These are phyloP conservation scores for Argyresthia goedartella DNA, from an alignment of 2,888 invertebrate genomes.

Conservation along the genomic window DNA sequence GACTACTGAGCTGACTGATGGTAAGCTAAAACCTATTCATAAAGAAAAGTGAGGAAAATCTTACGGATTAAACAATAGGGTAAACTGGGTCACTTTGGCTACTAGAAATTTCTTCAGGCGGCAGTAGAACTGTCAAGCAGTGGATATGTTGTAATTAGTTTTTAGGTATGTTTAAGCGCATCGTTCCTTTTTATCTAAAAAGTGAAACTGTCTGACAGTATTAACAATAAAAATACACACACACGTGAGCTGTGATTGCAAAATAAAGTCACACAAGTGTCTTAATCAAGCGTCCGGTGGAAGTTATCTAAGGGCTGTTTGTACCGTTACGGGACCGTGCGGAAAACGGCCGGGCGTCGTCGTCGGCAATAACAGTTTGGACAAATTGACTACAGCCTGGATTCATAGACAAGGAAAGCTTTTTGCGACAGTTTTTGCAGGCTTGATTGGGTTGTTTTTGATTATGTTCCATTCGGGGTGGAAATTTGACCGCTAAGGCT, in stretches of 20 bases:
- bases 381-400: constrained; percentile 41
- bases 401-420: no score
- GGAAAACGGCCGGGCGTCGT: constrained; percentile 43
- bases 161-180: no score
- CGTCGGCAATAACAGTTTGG: constrained; percentile 56
- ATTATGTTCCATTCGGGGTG: no score
- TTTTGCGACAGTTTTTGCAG: no score
- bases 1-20: no score
- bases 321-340: constrained; percentile 51
- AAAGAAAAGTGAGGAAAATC: constrained; percentile 18
- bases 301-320: constrained; percentile 47
- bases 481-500: no score
- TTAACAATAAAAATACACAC: constrained; percentile 3
- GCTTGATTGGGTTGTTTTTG: no score
- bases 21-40: neutral
- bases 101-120: no score
- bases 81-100: constrained; percentile 32
- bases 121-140: no score
- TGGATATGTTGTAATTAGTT: no score
- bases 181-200: no score
- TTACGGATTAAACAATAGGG: constrained; percentile 47
- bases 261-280: constrained; percentile 63
- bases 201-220: no score
- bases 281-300: constrained; percentile 61
- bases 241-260: constrained; percentile 51